These are phyloP conservation scores for Aleiodes testaceus DNA, from an alignment of 2,888 invertebrate species.

Conservation along the genomic window DNA sequence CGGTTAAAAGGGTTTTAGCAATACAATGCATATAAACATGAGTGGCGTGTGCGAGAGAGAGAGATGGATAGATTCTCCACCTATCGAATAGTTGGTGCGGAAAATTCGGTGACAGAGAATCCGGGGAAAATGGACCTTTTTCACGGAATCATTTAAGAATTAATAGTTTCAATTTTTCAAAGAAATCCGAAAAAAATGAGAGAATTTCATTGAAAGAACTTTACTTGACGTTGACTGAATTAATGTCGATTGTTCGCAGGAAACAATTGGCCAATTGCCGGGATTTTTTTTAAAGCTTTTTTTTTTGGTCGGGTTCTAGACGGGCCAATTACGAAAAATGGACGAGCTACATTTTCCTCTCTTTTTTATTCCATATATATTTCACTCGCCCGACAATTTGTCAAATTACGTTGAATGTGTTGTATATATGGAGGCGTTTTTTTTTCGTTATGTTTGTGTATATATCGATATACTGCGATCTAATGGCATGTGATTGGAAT, in stretches of 20 bases:
- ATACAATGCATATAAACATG: constrained; percentile 73
- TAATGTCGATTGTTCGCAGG: not conserved
- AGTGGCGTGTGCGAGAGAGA: constrained; percentile 51
- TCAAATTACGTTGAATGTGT: constrained; percentile 39
- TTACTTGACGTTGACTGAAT: constrained; percentile 20
- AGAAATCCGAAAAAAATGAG: not conserved
- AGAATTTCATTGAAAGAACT: not conserved
- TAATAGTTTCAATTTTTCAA: constrained; percentile 1
- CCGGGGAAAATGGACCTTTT: not conserved
- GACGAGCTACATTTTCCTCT: constrained; percentile 41
- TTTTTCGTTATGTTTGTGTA: constrained; percentile 28
- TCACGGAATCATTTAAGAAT: not conserved
- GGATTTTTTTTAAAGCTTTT: constrained; percentile 28
- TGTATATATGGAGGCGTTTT: constrained; percentile 1
- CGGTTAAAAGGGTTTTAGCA: constrained; percentile 73
- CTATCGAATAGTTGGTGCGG: constrained; percentile 54
- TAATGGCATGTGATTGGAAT: constrained; percentile 30
- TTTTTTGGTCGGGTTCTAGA: constrained; percentile 11
- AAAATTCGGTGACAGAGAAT: constrained; percentile 35
- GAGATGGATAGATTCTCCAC: constrained; percentile 48
- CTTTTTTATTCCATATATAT: constrained; percentile 41
- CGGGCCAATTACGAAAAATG: constrained; percentile 45
- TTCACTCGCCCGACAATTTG: constrained; percentile 39
- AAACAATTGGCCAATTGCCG: constrained; percentile 38
- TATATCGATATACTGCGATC: constrained; percentile 28